phyloP scores from a whole-genome alignment of 2,797 vertebrate species.

The Channallabes apus region DNA sequence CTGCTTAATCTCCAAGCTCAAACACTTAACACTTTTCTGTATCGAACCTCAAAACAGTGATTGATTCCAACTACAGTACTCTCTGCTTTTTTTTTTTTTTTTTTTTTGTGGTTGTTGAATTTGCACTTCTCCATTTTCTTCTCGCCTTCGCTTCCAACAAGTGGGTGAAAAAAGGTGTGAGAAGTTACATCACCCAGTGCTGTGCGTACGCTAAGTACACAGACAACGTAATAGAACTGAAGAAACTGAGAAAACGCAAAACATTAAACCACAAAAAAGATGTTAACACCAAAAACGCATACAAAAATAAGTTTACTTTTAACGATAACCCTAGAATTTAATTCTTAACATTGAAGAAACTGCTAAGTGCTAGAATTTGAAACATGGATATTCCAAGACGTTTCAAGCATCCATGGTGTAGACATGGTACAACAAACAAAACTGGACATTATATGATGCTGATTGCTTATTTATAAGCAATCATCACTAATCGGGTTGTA shows the following conservation, averaged over 20 bases:
- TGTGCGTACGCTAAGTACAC: neutral
- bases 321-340: neutral
- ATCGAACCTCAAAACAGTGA: neutral
- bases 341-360: neutral
- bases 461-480: neutral
- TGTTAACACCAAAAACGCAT: neutral
- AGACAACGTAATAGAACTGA: neutral
- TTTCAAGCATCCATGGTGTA: neutral
- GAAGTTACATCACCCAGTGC: conserved; percentile 11
- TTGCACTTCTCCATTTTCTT: conserved; percentile 14
- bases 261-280: neutral
- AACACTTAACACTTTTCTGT: neutral
- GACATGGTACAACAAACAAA: neutral
- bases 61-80: neutral
- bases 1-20: neutral
- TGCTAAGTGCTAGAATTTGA: neutral
- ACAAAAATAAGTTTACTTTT: neutral
- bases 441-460: neutral
- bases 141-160: conserved; percentile 18
- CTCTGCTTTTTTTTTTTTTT: neutral
- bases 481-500: neutral
- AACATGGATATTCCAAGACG: neutral
- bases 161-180: conserved; percentile 17
- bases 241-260: neutral
- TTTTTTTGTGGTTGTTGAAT: conserved; percentile 5